These are phyloP conservation scores for Trissolcus brochymenae DNA, from an alignment of 2,888 invertebrate species.

Conservation along the genomic window DNA sequence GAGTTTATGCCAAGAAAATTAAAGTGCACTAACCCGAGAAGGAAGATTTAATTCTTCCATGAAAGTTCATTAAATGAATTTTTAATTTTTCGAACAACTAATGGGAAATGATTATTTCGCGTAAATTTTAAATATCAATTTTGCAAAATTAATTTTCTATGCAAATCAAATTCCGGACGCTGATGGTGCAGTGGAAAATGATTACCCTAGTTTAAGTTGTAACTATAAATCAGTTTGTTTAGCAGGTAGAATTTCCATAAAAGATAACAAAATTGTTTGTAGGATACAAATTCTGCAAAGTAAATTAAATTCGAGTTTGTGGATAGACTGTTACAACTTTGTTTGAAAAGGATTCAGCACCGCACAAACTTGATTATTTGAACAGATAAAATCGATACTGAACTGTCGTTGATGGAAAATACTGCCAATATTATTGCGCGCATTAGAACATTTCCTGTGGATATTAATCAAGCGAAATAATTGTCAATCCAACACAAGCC, in stretches of 20 bases:
- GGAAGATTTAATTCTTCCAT: too few species aligned
- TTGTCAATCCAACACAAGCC: not conserved
- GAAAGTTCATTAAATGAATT: too few species aligned
- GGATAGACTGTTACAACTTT: constrained; percentile 2
- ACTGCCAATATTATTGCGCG: constrained; percentile 17
- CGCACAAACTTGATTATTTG: constrained; percentile 28
- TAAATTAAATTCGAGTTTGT: constrained; percentile 3
- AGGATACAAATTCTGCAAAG: not conserved
- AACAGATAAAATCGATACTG: constrained; percentile 28
- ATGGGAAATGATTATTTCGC: too few species aligned
- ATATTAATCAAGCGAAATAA: constrained; percentile 9
- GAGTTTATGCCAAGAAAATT: too few species aligned
- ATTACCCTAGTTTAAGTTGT: too few species aligned
- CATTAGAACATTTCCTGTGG: constrained; percentile 16
- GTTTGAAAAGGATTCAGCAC: constrained; percentile 16
- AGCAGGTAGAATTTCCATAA: not conserved
- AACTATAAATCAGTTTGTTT: too few species aligned
- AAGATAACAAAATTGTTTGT: not conserved
- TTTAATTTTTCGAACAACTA: too few species aligned
- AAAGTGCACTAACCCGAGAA: too few species aligned
- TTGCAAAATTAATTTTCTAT: too few species aligned
- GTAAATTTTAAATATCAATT: too few species aligned
- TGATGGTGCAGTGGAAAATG: too few species aligned
- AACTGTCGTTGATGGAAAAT: constrained; percentile 19
- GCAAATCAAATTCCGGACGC: too few species aligned